These are phyloP conservation scores for Philhelius pedissequus DNA, from an alignment of 2,888 invertebrate genomes.

Conservation along the genomic window DNA sequence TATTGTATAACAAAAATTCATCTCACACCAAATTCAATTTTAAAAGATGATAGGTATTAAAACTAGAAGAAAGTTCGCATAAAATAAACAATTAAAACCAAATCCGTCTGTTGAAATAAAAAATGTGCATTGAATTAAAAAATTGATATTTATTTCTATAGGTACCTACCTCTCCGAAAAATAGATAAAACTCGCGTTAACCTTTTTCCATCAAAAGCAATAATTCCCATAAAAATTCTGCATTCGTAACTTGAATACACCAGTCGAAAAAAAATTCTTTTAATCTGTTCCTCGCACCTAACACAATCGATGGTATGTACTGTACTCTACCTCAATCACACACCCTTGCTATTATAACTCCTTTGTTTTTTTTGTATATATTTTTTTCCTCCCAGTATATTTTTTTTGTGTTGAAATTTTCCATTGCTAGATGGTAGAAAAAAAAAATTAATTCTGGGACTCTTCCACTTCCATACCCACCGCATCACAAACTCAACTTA, in stretches of 20 bases:
- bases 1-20: too few species aligned
- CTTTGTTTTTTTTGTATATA: not conserved
- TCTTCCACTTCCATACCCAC: conserved; percentile 30
- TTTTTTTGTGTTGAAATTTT: not conserved
- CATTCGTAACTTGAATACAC: conserved; percentile 7
- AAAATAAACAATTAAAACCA: too few species aligned
- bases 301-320: not conserved
- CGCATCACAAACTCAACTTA: conserved; percentile 55
- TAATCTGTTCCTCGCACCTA: conserved; percentile 55
- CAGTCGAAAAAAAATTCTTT: conserved; percentile 18
- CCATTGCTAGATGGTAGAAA: not conserved
- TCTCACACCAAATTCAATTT: too few species aligned
- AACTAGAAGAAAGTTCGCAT: not conserved
- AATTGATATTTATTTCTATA: not conserved
- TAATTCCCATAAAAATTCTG: conserved; percentile 16
- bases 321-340: not conserved
- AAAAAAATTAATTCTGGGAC: conserved; percentile 17
- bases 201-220: not conserved
- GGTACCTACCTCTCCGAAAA: not conserved
- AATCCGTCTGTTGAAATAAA: not conserved
- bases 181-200: not conserved
- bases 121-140: not conserved
- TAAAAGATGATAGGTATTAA: not conserved
- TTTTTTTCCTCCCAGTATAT: not conserved
- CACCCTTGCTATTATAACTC: not conserved